Base-by-base conservation (phyloP, 2,888 invertebrate genomes). In the Sinodicranocentrus sp. region DNA sequence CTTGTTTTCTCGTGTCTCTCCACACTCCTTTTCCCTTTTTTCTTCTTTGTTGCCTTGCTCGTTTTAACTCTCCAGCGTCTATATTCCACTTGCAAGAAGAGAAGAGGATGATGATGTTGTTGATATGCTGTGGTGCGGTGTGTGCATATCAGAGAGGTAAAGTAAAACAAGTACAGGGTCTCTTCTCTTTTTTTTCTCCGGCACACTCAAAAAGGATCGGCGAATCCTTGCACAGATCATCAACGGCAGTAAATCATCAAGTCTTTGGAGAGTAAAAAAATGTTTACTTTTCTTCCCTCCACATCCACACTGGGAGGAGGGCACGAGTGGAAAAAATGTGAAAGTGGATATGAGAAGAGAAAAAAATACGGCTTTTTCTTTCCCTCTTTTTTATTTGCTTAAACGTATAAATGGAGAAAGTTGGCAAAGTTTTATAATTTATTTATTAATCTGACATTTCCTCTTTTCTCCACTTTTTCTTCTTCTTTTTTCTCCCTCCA, bases 1-100 rank as follows among this genome's bases (percentile, higher is more conserved):
- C 83, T 78, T 85, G 78, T 79, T 85, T 75, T 83, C 79, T 77
- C 71, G 68, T 85, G 85, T 82, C 85, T 79, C 79, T 79, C 65
- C 43, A 25, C 71, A 79, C 79, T 79, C 79, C 79, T 72, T 71
- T 71, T 61, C 70, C 79, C 52, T 79, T 72, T 79, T 63, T 71
- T 67, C 67, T 68, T 44, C 21, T 59, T 72, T 63, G 44, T 65
- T 75, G 61, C 65, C 75, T 65, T 63, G 17, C 72, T 54, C 79
- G 79, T 79, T 79, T 57, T 78, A 70, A 63, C 78, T 52, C 67
- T 43, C 23, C 57, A 39, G 13, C 39, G 6, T 13, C 13, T 39
- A 39, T 13, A 39, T 13, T 8, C 39, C 39, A 39, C 6, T 8
- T 39, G 8, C 39, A 39, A 39, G 39, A 39, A 39, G 39, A 8